A percentile compares a stretch with the other conserved stretches of the same genome.
Evolutionary conservation across 2,797 vertebrate species (phyloP).

Genomic region (Dryobates pubescens): DNA sequence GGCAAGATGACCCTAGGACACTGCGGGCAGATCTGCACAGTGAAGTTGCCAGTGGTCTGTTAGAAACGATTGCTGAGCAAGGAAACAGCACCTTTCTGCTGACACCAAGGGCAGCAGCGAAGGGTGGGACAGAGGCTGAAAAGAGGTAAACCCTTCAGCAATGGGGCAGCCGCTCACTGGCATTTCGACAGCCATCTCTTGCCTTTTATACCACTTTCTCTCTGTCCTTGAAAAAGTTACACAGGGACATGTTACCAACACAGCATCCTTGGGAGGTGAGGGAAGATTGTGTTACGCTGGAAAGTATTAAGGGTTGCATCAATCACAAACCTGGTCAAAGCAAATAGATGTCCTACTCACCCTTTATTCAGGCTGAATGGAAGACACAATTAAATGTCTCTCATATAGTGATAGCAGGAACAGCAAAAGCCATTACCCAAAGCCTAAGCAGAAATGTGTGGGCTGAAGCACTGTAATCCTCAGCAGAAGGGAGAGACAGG

Average conservation of each 20-base stretch:
- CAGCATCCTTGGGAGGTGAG: conserved; percentile 54
- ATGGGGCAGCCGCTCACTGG: background rate
- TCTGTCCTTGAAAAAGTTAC: conserved; percentile 62
- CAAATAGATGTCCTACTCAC: conserved; percentile 58
- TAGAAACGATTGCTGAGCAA: conserved; percentile 45
- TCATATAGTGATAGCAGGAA: background rate
- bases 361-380: conserved; percentile 52
- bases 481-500: background rate
- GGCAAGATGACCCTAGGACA: conserved; percentile 21
- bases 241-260: background rate
- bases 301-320: conserved; percentile 65
- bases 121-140: conserved; percentile 14
- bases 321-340: conserved; percentile 66
- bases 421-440: conserved; percentile 34
- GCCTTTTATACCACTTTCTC: background rate
- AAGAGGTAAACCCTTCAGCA: background rate
- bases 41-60: conserved; percentile 3
- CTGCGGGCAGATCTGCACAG: background rate
- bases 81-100: conserved; percentile 42
- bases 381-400: conserved; percentile 57
- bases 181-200: background rate
- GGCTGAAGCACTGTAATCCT: background rate
- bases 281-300: conserved; percentile 61
- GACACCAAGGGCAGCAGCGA: background rate
- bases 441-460: background rate